Evolutionary conservation across 2,888 invertebrate genomes (phyloP).

Genomic region (Dryomyza anilis): DNA sequence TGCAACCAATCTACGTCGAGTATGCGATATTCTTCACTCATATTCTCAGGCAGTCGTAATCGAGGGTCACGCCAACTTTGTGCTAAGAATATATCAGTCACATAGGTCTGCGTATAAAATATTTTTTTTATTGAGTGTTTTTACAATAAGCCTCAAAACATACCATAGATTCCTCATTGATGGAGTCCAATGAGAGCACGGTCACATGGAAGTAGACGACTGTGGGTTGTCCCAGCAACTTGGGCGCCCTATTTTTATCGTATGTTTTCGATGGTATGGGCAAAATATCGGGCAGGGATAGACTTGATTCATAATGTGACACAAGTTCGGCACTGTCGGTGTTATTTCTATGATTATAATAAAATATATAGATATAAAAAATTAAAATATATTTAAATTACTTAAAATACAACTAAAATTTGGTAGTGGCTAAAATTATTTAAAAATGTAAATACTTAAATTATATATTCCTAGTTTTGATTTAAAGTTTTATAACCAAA

Average conservation of each 20-base stretch:
- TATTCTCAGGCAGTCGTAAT: constrained; percentile 86
- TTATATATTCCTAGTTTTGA: too few species aligned
- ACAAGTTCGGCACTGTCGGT: constrained; percentile 61
- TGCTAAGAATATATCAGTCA: constrained; percentile 89
- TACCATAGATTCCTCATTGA: constrained; percentile 91
- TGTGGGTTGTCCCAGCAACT: constrained; percentile 82
- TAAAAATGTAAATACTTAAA: too few species aligned
- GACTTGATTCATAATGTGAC: constrained; percentile 66
- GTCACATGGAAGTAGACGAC: constrained; percentile 91
- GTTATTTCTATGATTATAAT: constrained; percentile 46
- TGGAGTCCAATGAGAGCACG: constrained; percentile 88
- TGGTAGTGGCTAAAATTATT: too few species aligned
- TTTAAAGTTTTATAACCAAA: too few species aligned
- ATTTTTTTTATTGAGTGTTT: too few species aligned
- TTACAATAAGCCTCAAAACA: background rate
- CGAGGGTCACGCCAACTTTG: constrained; percentile 93
- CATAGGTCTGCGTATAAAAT: constrained; percentile 77
- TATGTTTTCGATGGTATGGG: constrained; percentile 84
- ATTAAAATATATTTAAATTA: too few species aligned
- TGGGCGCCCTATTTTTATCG: constrained; percentile 89
- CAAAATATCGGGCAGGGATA: constrained; percentile 83
- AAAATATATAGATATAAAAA: too few species aligned
- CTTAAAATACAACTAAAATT: too few species aligned
- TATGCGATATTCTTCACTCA: constrained; percentile 90
- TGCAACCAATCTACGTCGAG: constrained; percentile 89